Percentiles rank a stretch among this genome's conserved stretches.
Conservation (phyloP, 2,113 vertebrate genomes). For the Vombatus ursinus region DNA sequence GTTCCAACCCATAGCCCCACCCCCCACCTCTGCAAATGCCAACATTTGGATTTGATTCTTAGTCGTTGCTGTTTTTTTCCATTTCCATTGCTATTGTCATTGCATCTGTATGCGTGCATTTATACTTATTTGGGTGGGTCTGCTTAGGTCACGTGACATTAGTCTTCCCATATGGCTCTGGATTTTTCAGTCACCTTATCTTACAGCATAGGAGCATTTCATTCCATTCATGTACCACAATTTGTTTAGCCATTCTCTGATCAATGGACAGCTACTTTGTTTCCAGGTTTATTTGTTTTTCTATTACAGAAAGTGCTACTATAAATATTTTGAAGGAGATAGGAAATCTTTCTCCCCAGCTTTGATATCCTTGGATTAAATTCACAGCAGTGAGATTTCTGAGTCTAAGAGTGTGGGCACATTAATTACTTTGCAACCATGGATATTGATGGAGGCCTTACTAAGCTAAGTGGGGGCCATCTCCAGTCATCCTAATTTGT, state of each 20-base stretch:
- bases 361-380: neutral
- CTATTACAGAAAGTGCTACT: neutral
- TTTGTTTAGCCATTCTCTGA: neutral
- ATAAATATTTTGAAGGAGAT: neutral
- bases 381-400: neutral
- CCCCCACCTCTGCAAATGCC: neutral
- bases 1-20: neutral
- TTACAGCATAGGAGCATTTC: neutral
- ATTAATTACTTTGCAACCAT: neutral
- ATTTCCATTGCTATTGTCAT: neutral
- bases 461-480: neutral
- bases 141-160: neutral
- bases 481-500: too few relatives aligned
- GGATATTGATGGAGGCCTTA: neutral
- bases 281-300: neutral
- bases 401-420: neutral
- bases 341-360: neutral
- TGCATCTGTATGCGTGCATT: neutral
- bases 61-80: neutral
- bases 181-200: neutral
- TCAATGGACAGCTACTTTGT: neutral
- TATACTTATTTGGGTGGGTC: neutral
- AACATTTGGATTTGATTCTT: neutral
- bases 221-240: neutral
- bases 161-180: neutral